Base-by-base conservation (phyloP, 2,797 vertebrate genomes). In the Rhyacichthys aspro region DNA sequence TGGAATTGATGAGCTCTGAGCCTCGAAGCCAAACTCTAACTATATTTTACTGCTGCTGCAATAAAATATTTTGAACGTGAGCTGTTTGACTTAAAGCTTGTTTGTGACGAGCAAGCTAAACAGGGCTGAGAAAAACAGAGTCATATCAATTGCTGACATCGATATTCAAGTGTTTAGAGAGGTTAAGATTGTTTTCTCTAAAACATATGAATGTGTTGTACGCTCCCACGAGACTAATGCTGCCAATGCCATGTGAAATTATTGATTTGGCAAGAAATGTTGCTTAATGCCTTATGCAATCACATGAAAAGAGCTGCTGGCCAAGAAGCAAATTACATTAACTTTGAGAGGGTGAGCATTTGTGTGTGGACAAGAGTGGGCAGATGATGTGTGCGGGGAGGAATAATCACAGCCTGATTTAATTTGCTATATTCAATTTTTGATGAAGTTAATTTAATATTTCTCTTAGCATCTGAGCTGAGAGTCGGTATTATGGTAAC, bases 391-490 rank as follows among this genome's bases (percentile, higher is more conserved):
- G 65, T 68, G 62, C 49, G 59, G 62, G 56, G 70, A 78, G 37
- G 67, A 72, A 76, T 87, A 87, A 88, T 89, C 85, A 77, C 64
- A 57, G 58, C 34, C 78, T 87, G 80, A 86, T 87, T 85, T 78
- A 70, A 88, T 88, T 83, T 73, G 61, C 76, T 83, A 74, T 84
- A 88, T 89, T 87, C 77, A 83, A 84, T 87, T 88, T 87, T 85
- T 85, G 79, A 88, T 86, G 74, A 76, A 80, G 84, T 78, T 82
- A 84, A 88, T 89, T 79, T 73, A 78, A 81, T 86, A 81, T 86
- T 83, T 84, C 71, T 84, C 70, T 70, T 77, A 77, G 78, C 76
- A 9, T 14, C 45, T 39, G 2, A 76, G 72, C 66, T 0, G 70
- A 69, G 71, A 72, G 71, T 33, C 11, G 46, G 64, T 55, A 46